Evolutionary conservation across 1,140 invertebrate species (phyloP), one percentile per base, ranked within the genome.

Genomic region (Leucophenga varia): DNA sequence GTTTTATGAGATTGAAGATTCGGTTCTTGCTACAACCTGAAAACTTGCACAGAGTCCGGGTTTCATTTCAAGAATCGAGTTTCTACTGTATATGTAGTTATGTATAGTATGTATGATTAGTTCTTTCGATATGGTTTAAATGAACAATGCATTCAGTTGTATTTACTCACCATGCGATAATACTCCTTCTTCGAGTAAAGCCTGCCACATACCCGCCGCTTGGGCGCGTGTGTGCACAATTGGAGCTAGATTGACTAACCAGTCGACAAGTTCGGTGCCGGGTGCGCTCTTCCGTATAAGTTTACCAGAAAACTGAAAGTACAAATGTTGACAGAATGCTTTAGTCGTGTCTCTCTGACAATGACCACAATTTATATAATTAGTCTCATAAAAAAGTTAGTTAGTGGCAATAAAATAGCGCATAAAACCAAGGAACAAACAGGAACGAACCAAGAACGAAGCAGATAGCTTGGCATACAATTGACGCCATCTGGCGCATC

Each of bases 141-240:
- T n/a, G n/a, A n/a, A n/a, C n/a, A n/a, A n/a, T n/a, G n/a, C n/a
- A n/a, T n/a, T n/a, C n/a, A n/a, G n/a, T n/a, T n/a, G n/a, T n/a
- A n/a, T n/a, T n/a, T 40, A 54, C 78, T 79, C 65, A 91, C 89
- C 88, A 74, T 91, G 87, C 22, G 82, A 79, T 49, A 92, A 81
- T 36, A 91, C 81, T 31, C 87, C 87, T 76, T 91, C 88, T 72
- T 93, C 90, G 17, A 92, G 76, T n/a, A 93, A 74, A 0, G 84
- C 86, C 67, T 93, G 90, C 86, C 88, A 92, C 84, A 91, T 90
- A 18, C 84, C 87, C 13, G 85, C 82, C 19, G 89, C 88, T 59
- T 90, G 86, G 47, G 82, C 80, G 45, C 88, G 75, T n/a, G 84
- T 85, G 77, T 76, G 78, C 39, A 79, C 79, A 59, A 77, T 77